Base-by-base conservation (phyloP, 2,888 invertebrate species). In the Crocallis elinguaria region DNA sequence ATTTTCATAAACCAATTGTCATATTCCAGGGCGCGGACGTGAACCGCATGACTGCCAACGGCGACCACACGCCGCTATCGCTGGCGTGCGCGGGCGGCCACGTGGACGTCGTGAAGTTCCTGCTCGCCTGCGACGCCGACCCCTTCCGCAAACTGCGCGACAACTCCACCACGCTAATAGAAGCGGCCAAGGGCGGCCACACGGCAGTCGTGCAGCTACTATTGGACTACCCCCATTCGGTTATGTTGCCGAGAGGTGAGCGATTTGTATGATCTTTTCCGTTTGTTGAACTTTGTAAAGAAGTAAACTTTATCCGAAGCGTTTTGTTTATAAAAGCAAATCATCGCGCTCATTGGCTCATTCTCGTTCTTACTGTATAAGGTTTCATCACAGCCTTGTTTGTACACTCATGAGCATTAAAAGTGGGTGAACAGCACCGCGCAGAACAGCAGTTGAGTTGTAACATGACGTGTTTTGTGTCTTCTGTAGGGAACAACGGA, bases 161-260 rank as follows among this genome's bases (percentile, higher is more conserved):
- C 90, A 98, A 98, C 85, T 98, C 98, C 57, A 99, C 98, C 46
- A 99, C 99, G 96, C 93, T 99, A 67, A 99, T 99, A 72, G 99
- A 99, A 89, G 99, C 99, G 42, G 97, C 99, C 38, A 98, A 98
- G 89, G 98, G 99, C 41, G 99, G 99, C 0, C 99, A 99, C 87
- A 98, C 98, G 14, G 95, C 95, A 65, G 98, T 99, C 52, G 99
- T 99, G 56, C 97, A 98, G 86, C 92, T 99, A 70, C 92, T 99
- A 65, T 93, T 99, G 64, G 99, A 99, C 88, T 99, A 96, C 90
- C 98, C 98, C 21, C 97, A 97, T 88, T 94, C 96, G 75, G 94
- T 96, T 82, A 93, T 95, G 93, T 92, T 96, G 91, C 93, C 93
- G n/a, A 84, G 83, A 82, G 90, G 81, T 88, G 71, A 64, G 36